Evolutionary conservation across 2,888 invertebrate genomes (phyloP), one percentile per base, ranked within the genome.

Genomic region (Trichopoda pennipes): DNA sequence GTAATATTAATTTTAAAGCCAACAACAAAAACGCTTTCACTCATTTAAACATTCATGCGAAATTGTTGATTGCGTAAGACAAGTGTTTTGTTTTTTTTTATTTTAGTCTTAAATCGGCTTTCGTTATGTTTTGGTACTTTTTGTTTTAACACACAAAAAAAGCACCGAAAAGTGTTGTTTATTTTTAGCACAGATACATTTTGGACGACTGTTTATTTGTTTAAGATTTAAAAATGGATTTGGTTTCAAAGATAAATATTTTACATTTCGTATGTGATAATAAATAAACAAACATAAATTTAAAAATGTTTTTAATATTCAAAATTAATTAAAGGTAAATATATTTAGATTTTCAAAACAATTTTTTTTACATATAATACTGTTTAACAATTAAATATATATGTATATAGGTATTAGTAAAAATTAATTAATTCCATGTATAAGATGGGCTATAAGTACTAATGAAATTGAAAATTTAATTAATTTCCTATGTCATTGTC

Each of bases 51-150:
- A 17, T 35, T 21, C 17, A 44, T 23, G 23, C 12, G 49, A 70
- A 63, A 32, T 28, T 72, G 8, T 42, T 64, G 55, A 81, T 81
- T 74, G 51, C 66, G 64, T 60, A 70, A 78, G 69, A 78, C 69
- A 78, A 74, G 64, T 78, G 63, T 58, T 56, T 38, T 0, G 10
- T 38, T 38, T 1, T 3, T 38, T 14, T 2, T 16, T 4, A 4
- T 44, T 4, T 44, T 28, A n/a, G 16, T 44, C 6, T 2, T n/a
- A 49, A 8, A 14, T 49, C 17, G n/a, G 17, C 10, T 49, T 49
- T 19, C 2, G 1, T 17, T 28, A 32, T 16, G 17, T 19, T 12
- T 38, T 44, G 38, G 55, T 35, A 21, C 21, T 51, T 17, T 6
- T 28, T 21, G 28, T 42, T n/a, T 19, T 23, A 49, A 23, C 0